Base-by-base conservation (phyloP, 2,113 vertebrate genomes). In the Neogale vison region DNA sequence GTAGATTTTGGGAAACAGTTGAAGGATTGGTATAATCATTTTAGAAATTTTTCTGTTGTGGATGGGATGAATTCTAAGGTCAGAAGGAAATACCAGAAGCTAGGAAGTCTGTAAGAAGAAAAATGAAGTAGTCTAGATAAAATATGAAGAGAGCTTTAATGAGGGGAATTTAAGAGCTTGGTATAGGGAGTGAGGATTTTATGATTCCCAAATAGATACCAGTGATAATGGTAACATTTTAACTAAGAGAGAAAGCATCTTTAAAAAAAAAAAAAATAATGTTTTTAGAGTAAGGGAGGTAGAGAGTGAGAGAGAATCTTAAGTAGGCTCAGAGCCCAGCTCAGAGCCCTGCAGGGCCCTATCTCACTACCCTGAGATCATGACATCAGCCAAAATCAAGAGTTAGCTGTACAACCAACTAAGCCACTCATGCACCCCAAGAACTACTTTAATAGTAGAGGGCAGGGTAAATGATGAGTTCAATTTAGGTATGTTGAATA, bases 191-290 rank as follows among this genome's bases (percentile, higher is more conserved):
- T 72, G 15, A 63, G 61, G 24, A 26, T 5, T 84, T 14, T 67
- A 20, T 91, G 52, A 91, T 50, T 77, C 29, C 29, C 50, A 20
- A 21, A 24, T 69, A 87, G 26, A 29, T 76, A 86, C 29, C 36
- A 90, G 85, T 76, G 59, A 72, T 88, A 91, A 39, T 72, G 61
- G 36, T 88, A 84, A 61, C 31, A 23, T 91, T 88, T 96, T 83
- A 83, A 77, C 17, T 57, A 81, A n/a, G 79, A 47, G 31, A 90
- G 65, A 76, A n/a, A 93, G 11, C 52, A 82, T 4, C 9, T 69
- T 69, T n/a, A 17, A 24, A 59, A 59, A 42, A 42, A n/a, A n/a
- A 42, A 59, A 59, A n/a, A 20, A 4, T 69, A 69, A 69, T n/a
- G 34, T 69, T 69, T 69, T 69, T 69, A 69, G 67, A 21, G 67